Base-by-base conservation (phyloP, 2,888 invertebrate species). In the Andrena flavipes region DNA sequence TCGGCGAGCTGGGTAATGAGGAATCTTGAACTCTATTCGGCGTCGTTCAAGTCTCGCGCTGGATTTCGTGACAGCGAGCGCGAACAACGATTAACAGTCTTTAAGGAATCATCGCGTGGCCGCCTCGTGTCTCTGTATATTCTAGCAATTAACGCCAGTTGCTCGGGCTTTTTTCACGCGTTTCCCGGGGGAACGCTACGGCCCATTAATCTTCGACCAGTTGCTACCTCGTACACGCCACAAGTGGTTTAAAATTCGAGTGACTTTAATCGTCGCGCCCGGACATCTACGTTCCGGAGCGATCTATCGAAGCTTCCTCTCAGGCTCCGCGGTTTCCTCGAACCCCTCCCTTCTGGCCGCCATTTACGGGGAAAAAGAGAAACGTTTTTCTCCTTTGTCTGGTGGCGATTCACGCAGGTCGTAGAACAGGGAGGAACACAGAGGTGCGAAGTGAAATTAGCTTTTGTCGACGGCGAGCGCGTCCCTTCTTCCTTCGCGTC, bases 401-500 rank as follows among this genome's bases (percentile, higher is more conserved):
- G 56, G 26, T 42, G 30, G 73, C 59, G 63, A 67, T 64, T 29
- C 51, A 29, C 70, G 74, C 73, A 71, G 71, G 71, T 48, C 65
- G 35, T 72, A 48, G 67, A 54, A 26, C 73, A 67, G 60, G 48
- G 20, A 33, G 48, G 20, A 33, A 30, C 59, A 80, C 76, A 68
- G 49, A 82, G 80, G 87, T 78, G 84, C 80, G 80, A 86, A 88
- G 86, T 87, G 82, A 82, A 88, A 87, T 87, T 84, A 86, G 76
- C 79, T 83, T 87, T 85, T 51, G 85, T 64, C 78, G 67, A 69
- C 73, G 59, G 51, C 62, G 48, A 74, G 56, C 56, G 64, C 65
- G 73, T 65, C 76, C 71, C 48, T 76, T 62, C 51, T 65, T 29
- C 65, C 20, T 56, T 63, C 51, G 6, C 51, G 23, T 26, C 30